These are phyloP conservation scores for Lathronympha strigana DNA, from an alignment of 2,888 invertebrate genomes.

Conservation along the genomic window DNA sequence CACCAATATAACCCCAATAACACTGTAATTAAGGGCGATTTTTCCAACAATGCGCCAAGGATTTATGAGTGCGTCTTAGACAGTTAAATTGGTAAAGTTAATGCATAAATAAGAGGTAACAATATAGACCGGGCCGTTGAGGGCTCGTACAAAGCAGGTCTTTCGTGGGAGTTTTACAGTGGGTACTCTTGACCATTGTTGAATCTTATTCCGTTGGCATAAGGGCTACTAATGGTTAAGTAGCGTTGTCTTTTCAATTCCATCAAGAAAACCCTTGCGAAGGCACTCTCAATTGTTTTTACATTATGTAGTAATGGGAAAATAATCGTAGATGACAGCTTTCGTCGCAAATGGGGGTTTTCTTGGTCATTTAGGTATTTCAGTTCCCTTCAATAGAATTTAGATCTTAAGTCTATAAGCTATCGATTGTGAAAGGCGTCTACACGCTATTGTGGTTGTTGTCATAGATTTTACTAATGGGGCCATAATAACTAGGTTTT, in stretches of 20 bases:
- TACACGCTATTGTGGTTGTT: background rate
- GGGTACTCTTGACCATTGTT: background rate
- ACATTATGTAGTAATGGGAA: slow-evolving; percentile 2
- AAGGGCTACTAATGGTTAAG: background rate
- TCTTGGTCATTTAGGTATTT: background rate
- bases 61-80: slow-evolving; percentile 58
- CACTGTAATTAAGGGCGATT: slow-evolving; percentile 27
- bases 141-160: slow-evolving; percentile 30
- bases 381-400: background rate
- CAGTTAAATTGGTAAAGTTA: slow-evolving; percentile 79
- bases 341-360: background rate
- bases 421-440: background rate
- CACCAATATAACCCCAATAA: slow-evolving; percentile 25
- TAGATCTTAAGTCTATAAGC: background rate
- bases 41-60: slow-evolving; percentile 58
- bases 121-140: slow-evolving; percentile 59
- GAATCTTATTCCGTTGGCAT: background rate
- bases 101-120: slow-evolving; percentile 81
- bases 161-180: background rate
- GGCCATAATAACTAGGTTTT: too few species aligned
- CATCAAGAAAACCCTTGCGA: slow-evolving; percentile 6
- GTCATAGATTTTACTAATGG: too few species aligned
- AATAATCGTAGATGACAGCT: slow-evolving; percentile 5
- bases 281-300: slow-evolving; percentile 9
- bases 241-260: background rate